A percentile compares a stretch with the other conserved stretches of the same genome.
Evolutionary conservation across 1,140 invertebrate genomes (phyloP).

Genomic region (Leptinotarsa texana): DNA sequence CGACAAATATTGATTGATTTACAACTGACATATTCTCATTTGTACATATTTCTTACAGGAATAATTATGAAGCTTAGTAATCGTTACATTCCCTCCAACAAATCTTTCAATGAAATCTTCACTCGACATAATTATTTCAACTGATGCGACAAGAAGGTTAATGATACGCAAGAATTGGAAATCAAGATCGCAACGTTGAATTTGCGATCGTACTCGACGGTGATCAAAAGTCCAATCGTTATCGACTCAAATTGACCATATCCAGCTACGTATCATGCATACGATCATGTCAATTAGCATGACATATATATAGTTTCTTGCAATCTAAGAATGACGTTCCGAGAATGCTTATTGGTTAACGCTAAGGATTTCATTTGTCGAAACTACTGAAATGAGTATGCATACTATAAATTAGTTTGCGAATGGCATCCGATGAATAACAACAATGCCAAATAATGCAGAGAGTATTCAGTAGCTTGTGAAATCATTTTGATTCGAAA

Average conservation of each 20-base stretch:
- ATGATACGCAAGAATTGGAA: background rate
- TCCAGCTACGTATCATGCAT: slow-evolving; percentile 1
- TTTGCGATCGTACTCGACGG: background rate
- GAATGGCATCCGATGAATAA: background rate
- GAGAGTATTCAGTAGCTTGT: no score
- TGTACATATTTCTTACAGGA: no score
- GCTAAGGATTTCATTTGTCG: background rate
- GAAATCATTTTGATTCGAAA: no score
- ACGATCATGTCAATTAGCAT: background rate
- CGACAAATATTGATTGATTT: no score
- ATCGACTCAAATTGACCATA: background rate
- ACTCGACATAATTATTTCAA: no score
- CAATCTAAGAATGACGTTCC: background rate
- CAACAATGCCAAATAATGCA: background rate
- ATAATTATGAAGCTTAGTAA: no score
- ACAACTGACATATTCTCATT: no score
- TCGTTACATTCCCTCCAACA: no score
- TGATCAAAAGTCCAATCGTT: background rate
- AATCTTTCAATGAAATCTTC: no score
- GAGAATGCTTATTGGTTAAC: background rate
- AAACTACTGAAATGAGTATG: background rate
- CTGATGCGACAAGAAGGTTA: background rate
- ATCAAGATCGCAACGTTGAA: background rate
- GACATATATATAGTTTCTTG: background rate
- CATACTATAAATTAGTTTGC: background rate